Percentiles rank a stretch among this genome's conserved stretches.
These are phyloP conservation scores for Alloscopus bannaensis DNA, from an alignment of 2,888 invertebrate genomes.

Conservation along the genomic window DNA sequence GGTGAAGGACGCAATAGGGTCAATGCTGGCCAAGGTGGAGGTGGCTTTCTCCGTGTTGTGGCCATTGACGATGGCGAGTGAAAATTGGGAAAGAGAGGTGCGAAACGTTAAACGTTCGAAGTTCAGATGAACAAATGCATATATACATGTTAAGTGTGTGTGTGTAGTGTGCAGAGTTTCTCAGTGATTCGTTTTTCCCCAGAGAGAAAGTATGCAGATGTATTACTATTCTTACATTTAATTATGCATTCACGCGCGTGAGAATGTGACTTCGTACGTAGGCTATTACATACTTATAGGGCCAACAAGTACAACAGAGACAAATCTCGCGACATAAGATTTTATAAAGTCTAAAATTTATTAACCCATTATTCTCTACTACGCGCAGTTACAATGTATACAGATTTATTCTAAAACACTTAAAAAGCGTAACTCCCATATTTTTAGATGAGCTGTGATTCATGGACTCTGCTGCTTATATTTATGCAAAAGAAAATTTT, in stretches of 20 bases:
- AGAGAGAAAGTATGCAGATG: conserved; percentile 56
- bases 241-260: conserved; percentile 27
- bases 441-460: conserved; percentile 49
- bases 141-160: conserved; percentile 16
- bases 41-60: conserved; percentile 71
- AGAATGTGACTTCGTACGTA: conserved; percentile 24
- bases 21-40: conserved; percentile 64
- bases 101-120: neutral
- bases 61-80: conserved; percentile 69
- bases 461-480: conserved; percentile 19
- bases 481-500: neutral
- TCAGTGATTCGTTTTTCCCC: conserved; percentile 57
- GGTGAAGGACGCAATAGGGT: conserved; percentile 64
- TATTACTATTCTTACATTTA: conserved; percentile 52
- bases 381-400: neutral
- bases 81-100: conserved; percentile 31
- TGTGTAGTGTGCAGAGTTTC: conserved; percentile 17
- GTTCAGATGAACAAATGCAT: neutral
- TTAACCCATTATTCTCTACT: neutral
- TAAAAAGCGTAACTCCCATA: conserved; percentile 14
- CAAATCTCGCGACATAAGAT: conserved; percentile 15
- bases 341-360: conserved; percentile 20
- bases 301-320: conserved; percentile 61
- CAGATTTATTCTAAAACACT: no score
- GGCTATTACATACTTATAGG: no score